Conservation (phyloP, 2,888 invertebrate genomes). For the Cephus rjabovi region DNA sequence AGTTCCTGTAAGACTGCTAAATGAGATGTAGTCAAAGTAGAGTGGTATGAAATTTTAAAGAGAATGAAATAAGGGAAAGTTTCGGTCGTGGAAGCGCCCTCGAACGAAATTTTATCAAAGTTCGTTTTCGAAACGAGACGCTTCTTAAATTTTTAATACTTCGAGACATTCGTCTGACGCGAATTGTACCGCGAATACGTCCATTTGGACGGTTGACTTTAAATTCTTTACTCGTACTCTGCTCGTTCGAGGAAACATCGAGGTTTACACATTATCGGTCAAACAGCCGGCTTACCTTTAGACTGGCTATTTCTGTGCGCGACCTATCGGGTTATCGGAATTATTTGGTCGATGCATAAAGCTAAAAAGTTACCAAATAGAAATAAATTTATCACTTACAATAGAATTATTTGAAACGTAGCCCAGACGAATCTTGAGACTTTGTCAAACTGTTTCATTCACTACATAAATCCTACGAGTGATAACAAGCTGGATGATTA, state of each 20-base stretch:
- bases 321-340: no score
- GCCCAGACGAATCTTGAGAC: not conserved
- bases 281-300: no score
- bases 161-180: not conserved
- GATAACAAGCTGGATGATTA: not conserved
- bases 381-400: no score
- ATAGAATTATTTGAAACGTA: no score
- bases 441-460: not conserved
- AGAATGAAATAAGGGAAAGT: not conserved
- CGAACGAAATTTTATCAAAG: not conserved
- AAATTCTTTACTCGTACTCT: not conserved
- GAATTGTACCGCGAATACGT: not conserved
- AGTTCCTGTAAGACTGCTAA: not conserved
- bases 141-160: not conserved
- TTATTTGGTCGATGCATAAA: no score
- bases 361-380: no score
- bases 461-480: not conserved
- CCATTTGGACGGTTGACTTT: not conserved
- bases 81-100: not conserved
- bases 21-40: not conserved
- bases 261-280: no score
- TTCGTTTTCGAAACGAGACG: not conserved
- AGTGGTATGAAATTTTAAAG: not conserved
- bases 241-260: not conserved
- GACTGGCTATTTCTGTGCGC: no score